Percentiles rank a stretch among this genome's conserved stretches.
These are phyloP conservation scores for Gallinago paraguaiae DNA, from an alignment of 2,113 vertebrate species.

Conservation along the genomic window DNA sequence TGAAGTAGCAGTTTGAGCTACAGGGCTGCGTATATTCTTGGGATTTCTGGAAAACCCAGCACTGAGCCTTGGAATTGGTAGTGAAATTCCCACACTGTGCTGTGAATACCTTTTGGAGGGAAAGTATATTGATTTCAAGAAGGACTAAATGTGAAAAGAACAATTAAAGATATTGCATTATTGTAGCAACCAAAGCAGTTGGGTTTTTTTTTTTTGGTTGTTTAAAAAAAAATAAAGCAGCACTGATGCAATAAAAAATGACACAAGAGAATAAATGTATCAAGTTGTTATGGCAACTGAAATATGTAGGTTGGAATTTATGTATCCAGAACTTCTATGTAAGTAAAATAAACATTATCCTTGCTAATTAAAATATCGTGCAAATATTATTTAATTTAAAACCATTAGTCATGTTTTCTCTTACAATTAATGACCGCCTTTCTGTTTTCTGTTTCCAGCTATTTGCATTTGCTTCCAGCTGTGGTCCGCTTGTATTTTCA, in stretches of 20 bases:
- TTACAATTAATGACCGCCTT: constrained; percentile 10
- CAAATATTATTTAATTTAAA: constrained; percentile 72
- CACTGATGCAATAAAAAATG: constrained; percentile 72
- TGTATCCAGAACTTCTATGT: constrained; percentile 70
- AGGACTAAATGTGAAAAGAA: constrained; percentile 63
- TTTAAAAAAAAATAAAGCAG: not conserved
- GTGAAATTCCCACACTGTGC: not conserved
- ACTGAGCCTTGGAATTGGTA: not conserved
- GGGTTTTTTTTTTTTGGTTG: not conserved
- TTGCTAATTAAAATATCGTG: constrained; percentile 72
- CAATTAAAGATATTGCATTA: constrained; percentile 69
- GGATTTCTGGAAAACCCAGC: not conserved
- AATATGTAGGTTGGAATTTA: constrained; percentile 76
- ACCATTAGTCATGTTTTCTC: constrained; percentile 49
- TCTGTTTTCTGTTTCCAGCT: not conserved
- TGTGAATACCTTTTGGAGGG: constrained; percentile 32
- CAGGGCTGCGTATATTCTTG: not conserved
- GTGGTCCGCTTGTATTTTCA: not conserved
- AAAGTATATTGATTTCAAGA: constrained; percentile 48
- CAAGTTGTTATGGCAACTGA: constrained; percentile 79
- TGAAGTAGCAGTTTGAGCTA: not conserved
- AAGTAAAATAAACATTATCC: constrained; percentile 74
- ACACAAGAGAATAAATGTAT: constrained; percentile 72
- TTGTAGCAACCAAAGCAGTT: constrained; percentile 56
- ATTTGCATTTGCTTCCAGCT: constrained; percentile 33